Percentiles rank a stretch among this genome's conserved stretches.
These are phyloP conservation scores for Notiomystis cincta DNA, from an alignment of 2,113 vertebrate species.

Conservation along the genomic window DNA sequence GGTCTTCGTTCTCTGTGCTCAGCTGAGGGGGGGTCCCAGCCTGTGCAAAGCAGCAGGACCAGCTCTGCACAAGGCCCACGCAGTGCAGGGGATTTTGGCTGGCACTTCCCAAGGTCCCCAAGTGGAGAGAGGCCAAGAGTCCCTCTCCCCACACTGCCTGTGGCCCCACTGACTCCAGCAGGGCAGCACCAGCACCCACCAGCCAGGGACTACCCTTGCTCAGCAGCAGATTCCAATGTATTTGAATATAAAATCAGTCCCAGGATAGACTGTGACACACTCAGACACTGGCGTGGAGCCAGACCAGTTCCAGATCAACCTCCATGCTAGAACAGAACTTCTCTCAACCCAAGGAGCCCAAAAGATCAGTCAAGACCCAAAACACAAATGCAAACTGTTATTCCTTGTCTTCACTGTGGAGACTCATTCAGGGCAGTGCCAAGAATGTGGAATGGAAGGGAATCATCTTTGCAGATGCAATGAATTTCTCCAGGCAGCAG, in stretches of 20 bases:
- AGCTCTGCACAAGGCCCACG: accelerated
- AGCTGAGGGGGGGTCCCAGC: background rate
- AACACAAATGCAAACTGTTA: background rate
- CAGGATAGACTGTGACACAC: background rate
- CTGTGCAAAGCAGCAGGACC: background rate
- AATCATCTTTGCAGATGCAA: background rate
- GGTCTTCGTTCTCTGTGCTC: background rate
- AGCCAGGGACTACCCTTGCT: background rate
- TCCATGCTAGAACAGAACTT: background rate
- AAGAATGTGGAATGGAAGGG: background rate
- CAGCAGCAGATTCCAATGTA: background rate
- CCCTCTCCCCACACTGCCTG: background rate
- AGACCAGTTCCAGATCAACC: background rate
- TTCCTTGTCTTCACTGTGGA: background rate
- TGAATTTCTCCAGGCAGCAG: background rate
- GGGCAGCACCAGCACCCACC: background rate
- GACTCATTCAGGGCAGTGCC: background rate
- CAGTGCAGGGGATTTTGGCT: background rate
- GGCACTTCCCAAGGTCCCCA: background rate
- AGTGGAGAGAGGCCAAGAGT: background rate
- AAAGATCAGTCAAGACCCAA: background rate
- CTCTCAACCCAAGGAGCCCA: background rate
- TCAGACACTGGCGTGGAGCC: background rate
- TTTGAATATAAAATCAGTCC: background rate
- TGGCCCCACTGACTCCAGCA: background rate